Evolutionary conservation across 2,113 vertebrate genomes (phyloP), one percentile per base, ranked within the genome.

Genomic region (Todiramphus saurophagus): DNA sequence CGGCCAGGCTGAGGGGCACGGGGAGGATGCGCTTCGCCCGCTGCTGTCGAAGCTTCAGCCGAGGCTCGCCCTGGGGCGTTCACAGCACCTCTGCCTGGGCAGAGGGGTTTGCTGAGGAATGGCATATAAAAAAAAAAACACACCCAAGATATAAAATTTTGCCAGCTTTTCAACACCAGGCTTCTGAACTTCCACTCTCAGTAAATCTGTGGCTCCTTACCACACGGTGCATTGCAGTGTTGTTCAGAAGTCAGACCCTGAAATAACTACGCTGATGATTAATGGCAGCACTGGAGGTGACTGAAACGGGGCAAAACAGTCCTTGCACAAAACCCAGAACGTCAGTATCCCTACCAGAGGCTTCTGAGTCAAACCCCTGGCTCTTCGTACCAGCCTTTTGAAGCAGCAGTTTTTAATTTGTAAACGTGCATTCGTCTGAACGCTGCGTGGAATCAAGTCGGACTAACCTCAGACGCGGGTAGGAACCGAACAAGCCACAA

Each of bases 371-470:
- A 83, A 78, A 4, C 30, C 39, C 74, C 41, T 19, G 35, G 30
- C 21, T 80, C 30, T 28, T 58, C n/a, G n/a, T 13, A 62, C 3
- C 53, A 60, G 39, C 55, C 53, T 50, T 83, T 25, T 4, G 25
- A 68, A 94, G 41, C 33, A 28, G 31, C n/a, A 25, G 84, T 48
- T 91, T 86, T 86, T 77, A 73, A 82, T 87, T 69, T 75, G 56
- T 39, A 83, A 90, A 90, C 53, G 41, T 1, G 1, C 39, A 23
- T 55, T 75, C 69, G 16, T 55, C 39, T 83, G 89, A 50, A 76
- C 59, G 30, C 11, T 28, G 80, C 30, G 30, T 55, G 39, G 37
- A 72, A 64, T 91, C 58, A 43, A 53, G 59, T 37, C 35, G n/a
- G 74, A 21, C 56, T 63, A 74, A 43, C 48, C 66, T 89, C 88